A percentile compares a stretch with the other conserved stretches of the same genome.
Evolutionary conservation across 2,797 vertebrate genomes (phyloP).

Genomic region (Pachyuromys duprasi): DNA sequence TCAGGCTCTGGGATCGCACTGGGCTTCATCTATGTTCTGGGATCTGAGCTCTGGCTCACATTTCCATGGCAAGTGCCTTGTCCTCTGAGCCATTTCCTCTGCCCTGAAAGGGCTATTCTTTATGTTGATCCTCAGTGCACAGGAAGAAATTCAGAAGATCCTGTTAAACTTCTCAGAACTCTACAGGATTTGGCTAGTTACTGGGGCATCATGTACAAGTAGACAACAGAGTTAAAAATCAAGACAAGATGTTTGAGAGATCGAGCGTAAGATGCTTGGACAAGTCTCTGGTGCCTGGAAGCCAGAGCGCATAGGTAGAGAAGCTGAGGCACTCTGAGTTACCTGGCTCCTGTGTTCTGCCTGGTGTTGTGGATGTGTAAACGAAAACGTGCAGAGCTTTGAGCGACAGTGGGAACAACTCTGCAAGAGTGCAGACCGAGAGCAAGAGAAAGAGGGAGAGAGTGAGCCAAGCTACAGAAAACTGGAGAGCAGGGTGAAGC

Average conservation of each 20-base stretch:
- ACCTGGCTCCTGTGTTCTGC: neutral
- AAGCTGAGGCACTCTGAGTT: neutral
- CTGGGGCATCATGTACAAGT: neutral
- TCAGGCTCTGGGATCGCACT: too few species aligned
- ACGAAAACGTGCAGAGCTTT: slow-evolving; percentile 12
- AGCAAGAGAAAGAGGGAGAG: neutral
- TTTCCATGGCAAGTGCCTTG: neutral
- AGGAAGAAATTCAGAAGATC: slow-evolving; percentile 29
- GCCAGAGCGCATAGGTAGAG: neutral
- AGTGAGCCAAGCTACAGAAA: neutral
- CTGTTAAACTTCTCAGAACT: slow-evolving; percentile 30
- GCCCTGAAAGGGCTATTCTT: neutral
- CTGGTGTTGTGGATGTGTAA: neutral
- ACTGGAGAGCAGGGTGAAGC: neutral
- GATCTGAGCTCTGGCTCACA: neutral
- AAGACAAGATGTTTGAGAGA: neutral
- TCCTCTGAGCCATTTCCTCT: neutral
- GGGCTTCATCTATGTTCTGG: neutral
- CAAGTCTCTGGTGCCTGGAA: neutral
- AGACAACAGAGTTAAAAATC: neutral
- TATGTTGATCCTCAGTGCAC: neutral
- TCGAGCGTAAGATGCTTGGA: neutral
- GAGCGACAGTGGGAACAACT: neutral
- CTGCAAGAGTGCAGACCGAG: neutral
- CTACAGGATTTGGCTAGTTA: neutral